Evolutionary conservation across 2,113 vertebrate genomes (phyloP).

Genomic region (Phycodurus eques): DNA sequence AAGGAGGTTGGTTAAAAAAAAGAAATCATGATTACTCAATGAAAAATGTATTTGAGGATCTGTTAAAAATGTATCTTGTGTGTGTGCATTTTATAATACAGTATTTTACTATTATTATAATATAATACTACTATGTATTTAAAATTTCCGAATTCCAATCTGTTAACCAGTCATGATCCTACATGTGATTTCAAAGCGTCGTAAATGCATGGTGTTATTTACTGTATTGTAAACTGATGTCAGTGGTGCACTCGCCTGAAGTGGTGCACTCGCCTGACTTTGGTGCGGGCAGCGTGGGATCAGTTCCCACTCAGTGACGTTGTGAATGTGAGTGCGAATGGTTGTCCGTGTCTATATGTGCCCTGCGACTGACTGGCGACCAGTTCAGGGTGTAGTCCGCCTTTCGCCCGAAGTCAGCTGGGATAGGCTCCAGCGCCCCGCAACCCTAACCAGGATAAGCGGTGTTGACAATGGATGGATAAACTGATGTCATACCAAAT

Average conservation of each 20-base stretch:
- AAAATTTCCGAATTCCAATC: background rate
- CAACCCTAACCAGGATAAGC: too few relatives aligned
- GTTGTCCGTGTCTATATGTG: too few relatives aligned
- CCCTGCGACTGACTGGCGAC: too few relatives aligned
- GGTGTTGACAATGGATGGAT: too few relatives aligned
- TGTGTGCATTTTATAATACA: background rate
- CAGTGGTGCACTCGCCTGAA: too few relatives aligned
- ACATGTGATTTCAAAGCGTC: background rate
- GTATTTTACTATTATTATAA: background rate
- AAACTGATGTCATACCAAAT: background rate
- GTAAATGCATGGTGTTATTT: background rate
- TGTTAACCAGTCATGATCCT: background rate
- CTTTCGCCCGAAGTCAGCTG: too few relatives aligned
- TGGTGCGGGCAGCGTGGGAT: too few relatives aligned
- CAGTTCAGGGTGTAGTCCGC: too few relatives aligned
- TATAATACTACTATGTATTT: background rate
- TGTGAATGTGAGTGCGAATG: too few relatives aligned
- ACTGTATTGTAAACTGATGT: background rate
- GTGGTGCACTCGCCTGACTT: too few relatives aligned
- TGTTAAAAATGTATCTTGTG: background rate
- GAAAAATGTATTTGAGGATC: background rate
- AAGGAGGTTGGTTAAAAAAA: background rate
- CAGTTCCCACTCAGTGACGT: too few relatives aligned
- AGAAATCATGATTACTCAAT: background rate
- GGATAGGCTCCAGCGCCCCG: too few relatives aligned